Percentiles rank a stretch among this genome's conserved stretches.
Evolutionary conservation across 2,113 vertebrate species (phyloP).

Genomic region (Capreolus pygargus): DNA sequence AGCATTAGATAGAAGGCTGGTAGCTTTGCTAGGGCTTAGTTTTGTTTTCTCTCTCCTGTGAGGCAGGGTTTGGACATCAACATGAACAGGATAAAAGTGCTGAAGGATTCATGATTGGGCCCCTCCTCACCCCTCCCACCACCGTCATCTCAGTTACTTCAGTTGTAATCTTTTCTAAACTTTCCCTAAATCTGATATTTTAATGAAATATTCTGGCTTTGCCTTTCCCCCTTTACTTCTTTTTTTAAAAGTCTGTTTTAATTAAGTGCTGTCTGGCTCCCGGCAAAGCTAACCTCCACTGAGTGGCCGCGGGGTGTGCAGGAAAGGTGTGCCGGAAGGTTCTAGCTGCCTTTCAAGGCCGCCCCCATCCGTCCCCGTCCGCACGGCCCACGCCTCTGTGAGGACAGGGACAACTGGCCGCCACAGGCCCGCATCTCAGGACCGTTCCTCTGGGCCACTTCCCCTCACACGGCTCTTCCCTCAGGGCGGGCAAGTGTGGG

Average conservation of each 20-base stretch:
- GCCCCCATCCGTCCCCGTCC: neutral
- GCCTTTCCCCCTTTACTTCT: constrained; percentile 1
- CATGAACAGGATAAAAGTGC: neutral
- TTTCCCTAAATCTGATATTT: neutral
- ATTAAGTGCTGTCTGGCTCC: neutral
- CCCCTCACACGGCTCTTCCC: neutral
- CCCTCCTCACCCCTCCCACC: too few relatives aligned
- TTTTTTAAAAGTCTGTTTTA: constrained; percentile 42
- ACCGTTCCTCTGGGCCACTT: neutral
- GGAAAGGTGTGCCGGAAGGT: neutral
- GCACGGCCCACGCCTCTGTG: neutral
- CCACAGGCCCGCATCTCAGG: neutral
- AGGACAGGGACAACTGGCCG: neutral
- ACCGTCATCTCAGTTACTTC: neutral
- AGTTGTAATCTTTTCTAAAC: neutral
- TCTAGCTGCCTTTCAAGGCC: neutral
- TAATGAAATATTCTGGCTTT: constrained; percentile 29
- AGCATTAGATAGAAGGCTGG: neutral
- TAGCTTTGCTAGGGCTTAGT: neutral
- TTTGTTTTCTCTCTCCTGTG: neutral
- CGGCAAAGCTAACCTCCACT: neutral
- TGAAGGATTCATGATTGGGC: neutral
- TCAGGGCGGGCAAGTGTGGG: neutral
- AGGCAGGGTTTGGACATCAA: neutral
- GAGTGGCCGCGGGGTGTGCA: neutral